phyloP scores from a whole-genome alignment of 2,888 invertebrate genomes.

The Archips crataeganus region DNA sequence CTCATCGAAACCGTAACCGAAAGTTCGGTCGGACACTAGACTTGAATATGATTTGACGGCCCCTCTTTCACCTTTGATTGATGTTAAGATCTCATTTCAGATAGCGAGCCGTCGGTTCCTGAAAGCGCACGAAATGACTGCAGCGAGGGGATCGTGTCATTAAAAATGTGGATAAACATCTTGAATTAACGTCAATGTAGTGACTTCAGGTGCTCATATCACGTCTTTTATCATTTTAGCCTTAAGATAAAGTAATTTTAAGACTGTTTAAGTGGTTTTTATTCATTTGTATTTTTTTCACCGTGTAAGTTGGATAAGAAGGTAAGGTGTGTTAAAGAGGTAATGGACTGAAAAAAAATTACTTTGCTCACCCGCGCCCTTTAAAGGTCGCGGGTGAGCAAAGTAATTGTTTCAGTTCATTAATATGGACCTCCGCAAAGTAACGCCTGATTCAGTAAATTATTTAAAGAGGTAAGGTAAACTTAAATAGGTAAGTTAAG shows the following conservation, averaged over 20 bases:
- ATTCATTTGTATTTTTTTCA: not conserved
- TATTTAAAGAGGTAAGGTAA: no score
- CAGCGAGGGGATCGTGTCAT: constrained; percentile 5
- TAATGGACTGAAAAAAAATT: no score
- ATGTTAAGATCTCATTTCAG: constrained; percentile 58
- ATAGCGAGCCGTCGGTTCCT: constrained; percentile 44
- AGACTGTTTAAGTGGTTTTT: not conserved
- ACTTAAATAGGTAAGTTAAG: no score
- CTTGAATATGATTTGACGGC: constrained; percentile 50
- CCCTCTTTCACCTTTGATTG: constrained; percentile 51
- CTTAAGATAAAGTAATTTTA: not conserved
- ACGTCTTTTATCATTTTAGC: not conserved
- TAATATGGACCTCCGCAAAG: no score
- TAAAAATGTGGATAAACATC: constrained; percentile 12
- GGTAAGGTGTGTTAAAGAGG: no score
- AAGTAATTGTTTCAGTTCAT: no score
- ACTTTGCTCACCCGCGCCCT: no score
- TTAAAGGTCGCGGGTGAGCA: no score
- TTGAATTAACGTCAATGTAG: not conserved
- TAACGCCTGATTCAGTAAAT: no score
- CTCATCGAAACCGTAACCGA: no score
- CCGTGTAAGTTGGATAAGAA: no score
- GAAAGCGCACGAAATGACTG: constrained; percentile 10
- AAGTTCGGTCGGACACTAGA: not conserved
- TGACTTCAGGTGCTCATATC: not conserved